A percentile compares a stretch with the other conserved stretches of the same genome.
Evolutionary conservation across 2,113 vertebrate genomes (phyloP).

Genomic region (Leucoraja erinaceus): DNA sequence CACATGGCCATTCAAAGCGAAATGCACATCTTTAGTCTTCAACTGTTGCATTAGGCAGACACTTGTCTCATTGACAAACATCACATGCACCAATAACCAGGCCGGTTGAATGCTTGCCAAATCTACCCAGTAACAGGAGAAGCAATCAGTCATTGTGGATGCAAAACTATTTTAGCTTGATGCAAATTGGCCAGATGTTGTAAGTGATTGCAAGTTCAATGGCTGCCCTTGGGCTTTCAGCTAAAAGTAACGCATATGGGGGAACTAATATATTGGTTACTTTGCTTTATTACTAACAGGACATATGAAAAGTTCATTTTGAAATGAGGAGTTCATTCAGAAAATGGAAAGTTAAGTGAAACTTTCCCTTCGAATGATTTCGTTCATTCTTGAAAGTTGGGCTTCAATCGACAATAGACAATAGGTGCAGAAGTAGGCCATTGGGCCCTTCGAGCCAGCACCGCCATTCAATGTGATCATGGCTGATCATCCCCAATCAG

Average conservation of each 20-base stretch:
- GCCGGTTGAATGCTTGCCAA: neutral
- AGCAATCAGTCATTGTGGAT: neutral
- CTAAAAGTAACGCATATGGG: neutral
- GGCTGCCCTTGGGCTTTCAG: neutral
- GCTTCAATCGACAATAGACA: too few species aligned
- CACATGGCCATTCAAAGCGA: neutral
- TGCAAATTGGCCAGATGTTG: slow-evolving; percentile 24
- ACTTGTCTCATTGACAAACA: neutral
- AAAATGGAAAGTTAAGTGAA: neutral
- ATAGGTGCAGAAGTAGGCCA: too few species aligned
- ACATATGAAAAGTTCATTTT: neutral
- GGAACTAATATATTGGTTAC: neutral
- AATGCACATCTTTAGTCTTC: neutral
- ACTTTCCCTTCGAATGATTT: neutral
- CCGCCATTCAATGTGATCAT: too few species aligned
- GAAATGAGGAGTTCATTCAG: neutral
- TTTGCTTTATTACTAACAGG: neutral
- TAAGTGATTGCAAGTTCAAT: neutral
- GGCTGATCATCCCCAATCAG: too few species aligned
- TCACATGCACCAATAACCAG: neutral
- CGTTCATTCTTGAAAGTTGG: neutral
- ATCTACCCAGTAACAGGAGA: neutral
- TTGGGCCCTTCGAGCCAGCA: too few species aligned
- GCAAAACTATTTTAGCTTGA: neutral
- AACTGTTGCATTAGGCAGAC: neutral